phyloP scores from a whole-genome alignment of 1,140 invertebrate genomes.

The Periplaneta americana region DNA sequence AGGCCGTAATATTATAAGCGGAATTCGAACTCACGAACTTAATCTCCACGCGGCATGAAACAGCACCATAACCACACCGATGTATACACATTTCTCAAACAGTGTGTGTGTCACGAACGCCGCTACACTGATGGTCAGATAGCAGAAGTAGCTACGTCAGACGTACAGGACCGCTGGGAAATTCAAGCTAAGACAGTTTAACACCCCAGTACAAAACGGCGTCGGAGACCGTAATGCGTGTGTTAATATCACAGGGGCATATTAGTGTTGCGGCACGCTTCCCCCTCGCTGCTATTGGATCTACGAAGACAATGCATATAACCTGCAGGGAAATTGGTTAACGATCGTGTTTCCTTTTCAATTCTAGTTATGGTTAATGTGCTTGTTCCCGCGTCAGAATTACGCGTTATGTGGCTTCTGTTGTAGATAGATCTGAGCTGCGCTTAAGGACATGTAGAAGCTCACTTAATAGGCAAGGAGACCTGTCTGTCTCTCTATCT shows the following conservation, averaged over 20 bases:
- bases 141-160: not conserved
- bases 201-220: too few relatives aligned
- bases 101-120: too few relatives aligned
- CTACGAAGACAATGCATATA: not conserved
- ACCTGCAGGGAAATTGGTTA: not conserved
- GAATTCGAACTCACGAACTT: too few relatives aligned
- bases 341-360: not conserved
- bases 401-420: not conserved
- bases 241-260: not conserved
- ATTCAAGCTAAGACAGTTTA: not conserved
- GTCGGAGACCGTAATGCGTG: not conserved
- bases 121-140: not conserved
- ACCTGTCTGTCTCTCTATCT: too few relatives aligned
- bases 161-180: not conserved
- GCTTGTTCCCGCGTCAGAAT: not conserved
- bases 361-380: not conserved
- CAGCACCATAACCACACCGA: not conserved
- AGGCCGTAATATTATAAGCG: too few relatives aligned
- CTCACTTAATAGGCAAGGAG: too few relatives aligned
- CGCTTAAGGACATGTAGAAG: too few relatives aligned
- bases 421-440: not conserved
- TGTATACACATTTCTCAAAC: not conserved
- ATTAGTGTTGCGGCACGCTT: not conserved
- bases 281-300: not conserved
- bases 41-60: too few relatives aligned